Evolutionary conservation across 2,888 invertebrate species (phyloP), one percentile per base, ranked within the genome.

Genomic region (Emmelina monodactyla): DNA sequence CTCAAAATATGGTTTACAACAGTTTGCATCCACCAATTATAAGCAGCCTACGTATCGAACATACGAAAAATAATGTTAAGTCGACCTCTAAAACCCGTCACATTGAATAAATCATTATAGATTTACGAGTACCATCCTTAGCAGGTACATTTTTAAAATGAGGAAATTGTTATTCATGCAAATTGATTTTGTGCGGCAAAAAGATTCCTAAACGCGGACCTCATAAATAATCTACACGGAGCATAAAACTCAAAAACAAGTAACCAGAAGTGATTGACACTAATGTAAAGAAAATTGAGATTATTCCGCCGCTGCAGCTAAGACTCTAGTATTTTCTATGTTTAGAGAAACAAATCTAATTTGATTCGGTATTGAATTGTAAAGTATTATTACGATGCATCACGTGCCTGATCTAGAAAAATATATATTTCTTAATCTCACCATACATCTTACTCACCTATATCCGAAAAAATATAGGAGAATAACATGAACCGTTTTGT

Each of bases 101-200:
- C 51, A 50, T 58, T 60, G 66, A 72, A 76, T 75, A 71, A 69
- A 68, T 67, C 67, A 68, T 62, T 58, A 45, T 52, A 63, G 50
- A 68, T 73, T 67, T 67, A 59, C n/a, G n/a, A n/a, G n/a, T n/a
- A n/a, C 68, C 67, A 67, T 64, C 58, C 53, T 61, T 58, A 64
- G 62, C 75, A 75, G 72, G 72, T 76, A 71, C 57, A 67, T 70
- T 69, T 66, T 66, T 58, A 53, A 68, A 73, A 67, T 58, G 44
- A 64, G 64, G 59, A 67, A 65, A 70, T 73, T 72, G 60, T 69
- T 68, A 68, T 78, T 69, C 68, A 76, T 71, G 65, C 63, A 68
- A 68, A 75, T 71, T 9, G 4, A n/a, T 11, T 49, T 59, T 61
- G 61, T 59, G 71, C 63, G 71, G 75, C 75, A 68, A 73, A 70